These are phyloP conservation scores for Cynopterus brachyotis DNA, from an alignment of 2,113 vertebrate genomes.

Conservation along the genomic window DNA sequence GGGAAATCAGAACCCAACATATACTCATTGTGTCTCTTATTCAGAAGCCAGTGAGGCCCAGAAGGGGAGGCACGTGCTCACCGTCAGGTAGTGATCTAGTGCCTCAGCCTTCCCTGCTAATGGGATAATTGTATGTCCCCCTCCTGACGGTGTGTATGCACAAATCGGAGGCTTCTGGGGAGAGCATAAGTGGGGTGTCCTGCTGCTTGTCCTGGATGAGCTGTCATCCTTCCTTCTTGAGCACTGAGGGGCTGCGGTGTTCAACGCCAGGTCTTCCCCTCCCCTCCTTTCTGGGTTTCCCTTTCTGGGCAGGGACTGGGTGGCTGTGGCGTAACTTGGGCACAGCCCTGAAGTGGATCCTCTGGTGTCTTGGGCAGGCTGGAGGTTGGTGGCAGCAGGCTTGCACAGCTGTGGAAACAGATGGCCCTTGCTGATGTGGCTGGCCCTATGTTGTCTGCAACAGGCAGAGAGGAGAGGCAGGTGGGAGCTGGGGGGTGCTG, in stretches of 20 bases:
- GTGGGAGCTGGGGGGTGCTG: not conserved
- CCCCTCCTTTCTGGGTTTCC: not conserved
- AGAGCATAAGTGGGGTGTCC: accelerated
- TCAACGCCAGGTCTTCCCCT: not conserved
- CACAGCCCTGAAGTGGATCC: not conserved
- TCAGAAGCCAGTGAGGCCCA: not conserved
- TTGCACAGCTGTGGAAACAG: not conserved
- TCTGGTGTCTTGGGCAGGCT: not conserved
- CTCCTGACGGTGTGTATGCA: not conserved
- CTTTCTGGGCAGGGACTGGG: not conserved
- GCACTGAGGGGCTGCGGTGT: not conserved
- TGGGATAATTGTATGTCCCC: not conserved
- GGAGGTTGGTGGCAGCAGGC: not conserved
- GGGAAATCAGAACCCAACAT: not conserved
- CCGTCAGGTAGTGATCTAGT: accelerated
- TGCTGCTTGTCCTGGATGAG: too few relatives aligned
- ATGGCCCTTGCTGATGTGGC: not conserved
- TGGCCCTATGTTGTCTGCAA: not conserved
- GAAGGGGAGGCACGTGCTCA: not conserved
- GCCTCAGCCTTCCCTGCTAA: not conserved
- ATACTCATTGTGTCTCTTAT: not conserved
- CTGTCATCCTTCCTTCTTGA: not conserved
- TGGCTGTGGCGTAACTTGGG: not conserved
- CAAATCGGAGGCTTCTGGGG: not conserved
- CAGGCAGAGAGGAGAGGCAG: not conserved